Conservation (phyloP, 2,113 vertebrate genomes). For the Silurus meridionalis region DNA sequence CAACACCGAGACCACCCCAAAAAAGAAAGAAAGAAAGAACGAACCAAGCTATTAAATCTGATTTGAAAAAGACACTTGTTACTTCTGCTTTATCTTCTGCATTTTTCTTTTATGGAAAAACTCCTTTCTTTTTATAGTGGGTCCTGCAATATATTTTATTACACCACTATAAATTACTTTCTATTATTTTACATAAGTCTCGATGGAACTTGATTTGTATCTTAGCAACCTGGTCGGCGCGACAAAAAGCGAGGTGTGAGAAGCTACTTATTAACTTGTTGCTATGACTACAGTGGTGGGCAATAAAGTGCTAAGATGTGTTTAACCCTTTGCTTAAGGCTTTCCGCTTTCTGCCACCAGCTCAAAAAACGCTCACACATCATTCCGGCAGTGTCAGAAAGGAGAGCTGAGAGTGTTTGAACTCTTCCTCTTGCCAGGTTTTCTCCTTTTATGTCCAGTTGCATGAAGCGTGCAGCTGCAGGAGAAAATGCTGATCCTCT, state of each 20-base stretch:
- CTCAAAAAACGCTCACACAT: conserved; percentile 51
- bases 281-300: conserved; percentile 76
- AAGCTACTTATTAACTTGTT: conserved; percentile 80
- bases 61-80: neutral
- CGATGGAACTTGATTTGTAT: conserved; percentile 67
- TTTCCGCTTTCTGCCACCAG: conserved; percentile 54
- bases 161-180: conserved; percentile 9
- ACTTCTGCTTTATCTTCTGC: neutral
- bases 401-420: neutral
- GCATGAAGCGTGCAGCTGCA: neutral
- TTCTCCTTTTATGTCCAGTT: neutral
- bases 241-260: conserved; percentile 71
- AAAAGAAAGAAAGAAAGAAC: neutral
- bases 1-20: neutral
- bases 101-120: neutral
- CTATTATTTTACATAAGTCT: conserved; percentile 59
- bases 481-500: neutral
- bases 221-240: conserved; percentile 75
- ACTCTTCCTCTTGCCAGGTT: neutral
- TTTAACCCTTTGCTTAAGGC: conserved; percentile 66
- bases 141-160: neutral
- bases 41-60: neutral
- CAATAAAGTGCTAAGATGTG: conserved; percentile 70
- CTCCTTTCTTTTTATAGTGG: neutral
- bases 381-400: conserved; percentile 54